Conservation (phyloP, 1,140 invertebrate genomes). For the Olivierus martensii region DNA sequence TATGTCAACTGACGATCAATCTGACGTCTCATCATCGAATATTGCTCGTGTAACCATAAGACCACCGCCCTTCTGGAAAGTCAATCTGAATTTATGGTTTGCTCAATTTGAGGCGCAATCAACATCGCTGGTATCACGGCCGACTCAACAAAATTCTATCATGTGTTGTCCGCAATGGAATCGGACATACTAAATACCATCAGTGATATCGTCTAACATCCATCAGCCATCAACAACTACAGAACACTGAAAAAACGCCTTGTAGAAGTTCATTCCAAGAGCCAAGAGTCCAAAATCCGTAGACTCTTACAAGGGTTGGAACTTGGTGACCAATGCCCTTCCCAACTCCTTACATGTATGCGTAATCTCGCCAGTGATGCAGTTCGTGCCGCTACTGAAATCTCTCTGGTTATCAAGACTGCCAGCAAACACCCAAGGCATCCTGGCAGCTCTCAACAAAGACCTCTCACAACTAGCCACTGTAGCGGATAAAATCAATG, state of each 20-base stretch:
- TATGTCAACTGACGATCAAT: no score
- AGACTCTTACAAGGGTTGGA: background rate
- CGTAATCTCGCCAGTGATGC: background rate
- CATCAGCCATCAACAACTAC: background rate
- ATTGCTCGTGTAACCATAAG: no score
- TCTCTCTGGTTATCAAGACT: background rate
- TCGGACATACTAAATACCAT: background rate
- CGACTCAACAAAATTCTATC: conserved; percentile 15
- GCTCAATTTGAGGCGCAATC: background rate
- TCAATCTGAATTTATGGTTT: conserved; percentile 23
- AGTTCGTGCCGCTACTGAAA: background rate
- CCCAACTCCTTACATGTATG: background rate
- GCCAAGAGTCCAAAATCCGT: background rate
- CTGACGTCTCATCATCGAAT: no score
- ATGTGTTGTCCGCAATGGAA: conserved; percentile 1
- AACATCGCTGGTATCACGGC: no score
- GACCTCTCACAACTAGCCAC: background rate
- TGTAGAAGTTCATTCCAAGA: background rate
- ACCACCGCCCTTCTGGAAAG: conserved; percentile 22
- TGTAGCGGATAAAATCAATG: background rate
- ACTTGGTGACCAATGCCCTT: background rate
- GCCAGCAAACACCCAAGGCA: background rate
- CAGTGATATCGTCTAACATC: background rate
- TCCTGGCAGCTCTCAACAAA: background rate
- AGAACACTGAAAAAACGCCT: background rate